phyloP scores from a whole-genome alignment of 2,888 invertebrate genomes.

The Aphidoletes aphidimyza region DNA sequence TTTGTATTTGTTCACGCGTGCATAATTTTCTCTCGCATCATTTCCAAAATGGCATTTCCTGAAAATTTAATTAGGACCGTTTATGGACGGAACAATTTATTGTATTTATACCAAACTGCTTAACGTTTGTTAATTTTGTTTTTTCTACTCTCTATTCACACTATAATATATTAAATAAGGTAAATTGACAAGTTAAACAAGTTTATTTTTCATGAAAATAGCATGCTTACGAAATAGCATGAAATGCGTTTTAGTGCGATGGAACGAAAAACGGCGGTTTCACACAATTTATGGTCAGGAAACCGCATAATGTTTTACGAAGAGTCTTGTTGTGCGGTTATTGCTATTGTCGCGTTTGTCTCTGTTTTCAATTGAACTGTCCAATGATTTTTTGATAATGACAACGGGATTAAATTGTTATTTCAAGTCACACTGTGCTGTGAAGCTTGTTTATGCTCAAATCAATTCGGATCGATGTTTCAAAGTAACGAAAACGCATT shows the following conservation, averaged over 20 bases:
- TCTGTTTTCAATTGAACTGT: no score
- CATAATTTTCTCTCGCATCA: neutral
- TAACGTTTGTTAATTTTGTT: neutral
- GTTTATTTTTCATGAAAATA: constrained; percentile 12
- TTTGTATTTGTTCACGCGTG: no score
- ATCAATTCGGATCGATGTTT: neutral
- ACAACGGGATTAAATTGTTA: constrained; percentile 4
- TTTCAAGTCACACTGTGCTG: neutral
- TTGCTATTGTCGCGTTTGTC: neutral
- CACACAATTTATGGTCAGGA: constrained; percentile 33
- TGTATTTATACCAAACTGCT: neutral
- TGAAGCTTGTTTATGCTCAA: neutral
- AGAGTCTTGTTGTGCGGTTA: neutral
- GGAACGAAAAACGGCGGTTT: neutral
- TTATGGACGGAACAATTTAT: constrained; percentile 6
- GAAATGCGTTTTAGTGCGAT: neutral
- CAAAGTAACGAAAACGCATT: neutral
- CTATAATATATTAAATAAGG: neutral
- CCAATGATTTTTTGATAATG: no score
- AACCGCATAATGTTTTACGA: neutral
- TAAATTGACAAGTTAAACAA: constrained; percentile 14
- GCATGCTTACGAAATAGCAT: neutral
- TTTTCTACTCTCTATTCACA: neutral
- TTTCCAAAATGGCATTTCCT: neutral
- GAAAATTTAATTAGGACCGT: neutral